Base-by-base conservation (phyloP, 35 echinoderm and acorn worm genomes). In the Ophioderma brevispina region DNA sequence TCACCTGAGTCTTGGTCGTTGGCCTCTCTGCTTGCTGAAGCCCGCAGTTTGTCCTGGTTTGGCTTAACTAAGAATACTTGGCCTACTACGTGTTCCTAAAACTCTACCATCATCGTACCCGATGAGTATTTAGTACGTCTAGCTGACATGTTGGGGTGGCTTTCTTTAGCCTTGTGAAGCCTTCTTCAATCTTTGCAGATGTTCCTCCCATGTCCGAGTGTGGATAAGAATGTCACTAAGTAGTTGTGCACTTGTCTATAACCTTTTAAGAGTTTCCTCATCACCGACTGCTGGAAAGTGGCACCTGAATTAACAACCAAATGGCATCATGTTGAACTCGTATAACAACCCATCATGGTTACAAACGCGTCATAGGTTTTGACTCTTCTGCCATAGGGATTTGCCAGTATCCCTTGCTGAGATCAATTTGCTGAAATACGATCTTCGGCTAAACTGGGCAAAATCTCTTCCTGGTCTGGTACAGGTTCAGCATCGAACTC, bases 361-460 rank as follows among this genome's bases (percentile, higher is more conserved):
- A 90, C 35, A 77, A 91, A 86, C 81, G 35, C 0, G 89, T 91
- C 36, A 88, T n/a, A 15, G 15, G 41, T 49, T 91, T 91, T 3
- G 59, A 56, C 14, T 78, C 56, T 42, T 85, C 35, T 77, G n/a
- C 37, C 30, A 91, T 35, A 32, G 90, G 90, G 1, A 92, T 39
- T 49, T 92, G 84, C 84, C 90, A 92, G 36, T 93, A 93, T 23
- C 86, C n/a, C 86, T 82, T 91, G 39, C 80, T 91, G 0, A 85
- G 78, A 46, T 91, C 78, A 23, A 91, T 70, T n/a, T n/a, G n/a
- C n/a, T n/a, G 40, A 91, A 91, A 36, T 90, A 90, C 34, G 30
- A 34, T 1, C 75, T 40, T 32, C 76, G 76, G 14, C 81, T 56
- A 35, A 84, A 43, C 78, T 78, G n/a, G 11, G 80, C 36, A 46